phyloP scores from a whole-genome alignment of 64 coral and sea anemone genomes.

The Platygyra sinensis region DNA sequence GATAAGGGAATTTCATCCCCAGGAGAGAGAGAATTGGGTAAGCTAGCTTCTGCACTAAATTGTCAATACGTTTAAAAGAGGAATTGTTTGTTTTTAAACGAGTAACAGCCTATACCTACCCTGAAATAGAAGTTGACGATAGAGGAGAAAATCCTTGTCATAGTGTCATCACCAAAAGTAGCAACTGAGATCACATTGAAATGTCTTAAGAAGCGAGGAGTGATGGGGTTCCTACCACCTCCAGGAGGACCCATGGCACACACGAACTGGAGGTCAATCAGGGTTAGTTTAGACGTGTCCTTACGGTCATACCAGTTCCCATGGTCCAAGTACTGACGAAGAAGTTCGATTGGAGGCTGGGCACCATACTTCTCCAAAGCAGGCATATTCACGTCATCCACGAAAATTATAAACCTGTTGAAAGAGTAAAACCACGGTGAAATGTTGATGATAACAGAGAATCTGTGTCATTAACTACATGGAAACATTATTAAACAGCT shows the following conservation, averaged over 20 bases:
- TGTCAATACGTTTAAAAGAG: too few species aligned
- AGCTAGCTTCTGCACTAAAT: too few species aligned
- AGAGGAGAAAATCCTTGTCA: conserved; percentile 98
- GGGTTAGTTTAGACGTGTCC: conserved; percentile 89
- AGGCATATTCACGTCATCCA: conserved; percentile 99
- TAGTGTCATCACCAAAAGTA: conserved; percentile 97
- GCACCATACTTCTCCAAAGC: conserved; percentile 96
- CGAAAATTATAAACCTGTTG: conserved; percentile 93
- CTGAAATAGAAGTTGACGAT: conserved; percentile 98
- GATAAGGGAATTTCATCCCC: too few species aligned
- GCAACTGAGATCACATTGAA: conserved; percentile 97
- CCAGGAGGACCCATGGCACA: conserved; percentile 99
- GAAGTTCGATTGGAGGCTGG: conserved; percentile 95
- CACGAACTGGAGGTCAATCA: conserved; percentile 96
- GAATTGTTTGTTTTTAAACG: neutral
- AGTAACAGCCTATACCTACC: conserved; percentile 62
- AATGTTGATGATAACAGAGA: too few species aligned
- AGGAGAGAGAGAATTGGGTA: too few species aligned
- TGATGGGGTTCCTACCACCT: conserved; percentile 89
- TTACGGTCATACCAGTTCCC: conserved; percentile 98
- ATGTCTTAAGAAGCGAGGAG: conserved; percentile 91
- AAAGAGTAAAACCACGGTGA: neutral
- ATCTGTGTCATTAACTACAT: too few species aligned
- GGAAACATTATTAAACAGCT: neutral
- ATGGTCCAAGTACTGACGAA: conserved; percentile 97